Conservation (phyloP, 2,113 vertebrate genomes). For the Pantherophis guttatus region DNA sequence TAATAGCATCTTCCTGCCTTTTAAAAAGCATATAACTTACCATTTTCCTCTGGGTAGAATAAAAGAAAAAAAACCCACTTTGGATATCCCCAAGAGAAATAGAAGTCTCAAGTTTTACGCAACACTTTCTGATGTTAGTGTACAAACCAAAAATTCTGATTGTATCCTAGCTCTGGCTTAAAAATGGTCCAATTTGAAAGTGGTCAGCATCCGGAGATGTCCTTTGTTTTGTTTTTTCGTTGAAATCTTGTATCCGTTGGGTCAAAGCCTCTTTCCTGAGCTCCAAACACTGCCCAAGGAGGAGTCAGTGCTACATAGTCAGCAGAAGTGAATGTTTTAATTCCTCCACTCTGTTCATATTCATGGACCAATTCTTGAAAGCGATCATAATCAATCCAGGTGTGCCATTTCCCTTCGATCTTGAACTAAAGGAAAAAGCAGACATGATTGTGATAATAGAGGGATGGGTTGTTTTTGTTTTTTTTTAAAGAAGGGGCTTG, state of each 20-base stretch:
- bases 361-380: constrained; percentile 82
- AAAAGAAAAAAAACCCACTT: background rate
- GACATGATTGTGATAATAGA: fast-evolving
- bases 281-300: constrained; percentile 86
- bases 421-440: constrained; percentile 74
- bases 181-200: background rate
- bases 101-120: background rate
- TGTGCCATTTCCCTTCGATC: constrained; percentile 83
- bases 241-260: constrained; percentile 83
- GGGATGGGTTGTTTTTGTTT: background rate
- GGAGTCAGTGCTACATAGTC: constrained; percentile 87
- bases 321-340: constrained; percentile 73
- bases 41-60: background rate
- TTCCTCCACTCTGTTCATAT: constrained; percentile 67
- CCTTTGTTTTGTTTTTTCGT: constrained; percentile 81
- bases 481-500: background rate
- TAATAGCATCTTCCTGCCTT: background rate
- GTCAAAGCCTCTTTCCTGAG: constrained; percentile 84
- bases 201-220: constrained; percentile 85
- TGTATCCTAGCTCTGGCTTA: background rate
- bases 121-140: background rate
- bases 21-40: background rate
- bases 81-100: background rate
- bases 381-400: constrained; percentile 87
- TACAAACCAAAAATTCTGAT: background rate